A percentile compares a stretch with the other conserved stretches of the same genome.
Evolutionary conservation across 2,113 vertebrate species (phyloP).

Genomic region (Colistium nudipinnis): DNA sequence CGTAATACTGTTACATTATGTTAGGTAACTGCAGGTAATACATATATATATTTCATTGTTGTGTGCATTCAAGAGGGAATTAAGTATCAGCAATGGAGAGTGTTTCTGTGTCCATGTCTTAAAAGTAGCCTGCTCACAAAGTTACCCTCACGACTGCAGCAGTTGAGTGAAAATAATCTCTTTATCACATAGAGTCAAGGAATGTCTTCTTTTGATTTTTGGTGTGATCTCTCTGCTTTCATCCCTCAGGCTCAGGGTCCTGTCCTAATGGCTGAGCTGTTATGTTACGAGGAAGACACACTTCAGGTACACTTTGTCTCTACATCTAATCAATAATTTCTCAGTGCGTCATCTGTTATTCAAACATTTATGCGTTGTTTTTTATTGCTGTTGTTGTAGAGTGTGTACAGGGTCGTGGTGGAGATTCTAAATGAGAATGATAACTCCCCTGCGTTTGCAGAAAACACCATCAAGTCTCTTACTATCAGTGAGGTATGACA

Average conservation of each 20-base stretch:
- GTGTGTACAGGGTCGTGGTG: conserved; percentile 79
- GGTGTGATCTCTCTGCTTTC: neutral
- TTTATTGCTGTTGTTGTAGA: conserved; percentile 54
- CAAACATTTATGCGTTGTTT: neutral
- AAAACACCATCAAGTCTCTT: conserved; percentile 67
- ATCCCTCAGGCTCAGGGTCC: conserved; percentile 70
- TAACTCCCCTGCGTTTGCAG: conserved; percentile 81
- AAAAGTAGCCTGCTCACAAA: too few species aligned
- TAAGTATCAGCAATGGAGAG: too few species aligned
- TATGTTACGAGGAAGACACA: conserved; percentile 72
- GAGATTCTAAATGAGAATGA: conserved; percentile 87
- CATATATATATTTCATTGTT: too few species aligned
- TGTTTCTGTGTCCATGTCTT: too few species aligned
- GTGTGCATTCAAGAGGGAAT: too few species aligned
- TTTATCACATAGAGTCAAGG: too few species aligned
- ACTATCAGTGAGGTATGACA: conserved; percentile 81
- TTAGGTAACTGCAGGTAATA: too few species aligned
- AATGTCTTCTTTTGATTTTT: neutral
- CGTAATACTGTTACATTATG: too few species aligned
- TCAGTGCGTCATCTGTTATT: neutral
- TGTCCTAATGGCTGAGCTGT: conserved; percentile 72
- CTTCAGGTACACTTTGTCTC: conserved; percentile 65
- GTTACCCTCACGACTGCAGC: too few species aligned
- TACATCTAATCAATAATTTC: neutral
- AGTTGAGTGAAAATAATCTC: too few species aligned